phyloP scores from a whole-genome alignment of 2,888 invertebrate genomes.

The Balanococcus diminutus region DNA sequence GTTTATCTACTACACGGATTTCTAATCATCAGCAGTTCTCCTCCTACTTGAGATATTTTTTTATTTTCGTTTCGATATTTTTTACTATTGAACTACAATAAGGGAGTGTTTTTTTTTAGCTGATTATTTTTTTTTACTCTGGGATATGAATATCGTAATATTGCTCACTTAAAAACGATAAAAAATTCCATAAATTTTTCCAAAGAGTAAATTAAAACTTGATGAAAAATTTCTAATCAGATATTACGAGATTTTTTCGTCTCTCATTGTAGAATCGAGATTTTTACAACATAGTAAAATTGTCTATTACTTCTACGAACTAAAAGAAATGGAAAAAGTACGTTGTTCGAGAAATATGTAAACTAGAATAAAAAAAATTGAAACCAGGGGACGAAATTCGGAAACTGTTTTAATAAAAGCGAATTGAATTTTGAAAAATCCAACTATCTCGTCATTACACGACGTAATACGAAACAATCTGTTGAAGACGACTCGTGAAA shows the following conservation, averaged over 20 bases:
- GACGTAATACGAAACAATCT: conserved; percentile 16
- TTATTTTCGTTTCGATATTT: not conserved
- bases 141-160: not conserved
- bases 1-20: too few relatives aligned
- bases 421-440: not conserved
- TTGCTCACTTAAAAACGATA: not conserved
- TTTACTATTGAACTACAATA: not conserved
- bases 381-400: too few relatives aligned
- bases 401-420: not conserved
- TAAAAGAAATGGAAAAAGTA: not conserved
- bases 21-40: too few relatives aligned
- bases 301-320: conserved; percentile 4
- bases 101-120: not conserved
- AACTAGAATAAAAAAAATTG: not conserved
- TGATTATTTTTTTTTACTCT: not conserved
- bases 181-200: conserved; percentile 13
- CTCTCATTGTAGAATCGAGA: not conserved
- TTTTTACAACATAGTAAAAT: not conserved
- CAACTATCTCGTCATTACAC: not conserved
- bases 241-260: not conserved
- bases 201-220: conserved; percentile 2
- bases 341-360: not conserved
- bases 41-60: too few relatives aligned
- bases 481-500: not conserved
- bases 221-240: conserved; percentile 1